Base-by-base conservation (phyloP, 2,888 invertebrate genomes). In the Stomorhina lunata region DNA sequence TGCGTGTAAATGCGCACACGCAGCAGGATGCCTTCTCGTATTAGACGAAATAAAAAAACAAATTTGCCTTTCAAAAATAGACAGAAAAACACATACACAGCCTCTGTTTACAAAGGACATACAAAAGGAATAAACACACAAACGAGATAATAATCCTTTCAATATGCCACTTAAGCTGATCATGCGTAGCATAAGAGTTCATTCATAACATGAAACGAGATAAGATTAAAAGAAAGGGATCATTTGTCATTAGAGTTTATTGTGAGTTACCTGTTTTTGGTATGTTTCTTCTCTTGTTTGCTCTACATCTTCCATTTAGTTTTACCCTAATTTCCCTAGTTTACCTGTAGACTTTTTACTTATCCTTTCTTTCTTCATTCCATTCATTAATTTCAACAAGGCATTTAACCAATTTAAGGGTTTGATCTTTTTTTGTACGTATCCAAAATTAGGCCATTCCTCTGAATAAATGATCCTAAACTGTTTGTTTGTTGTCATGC, bases 101-200 rank as follows among this genome's bases (percentile, higher is more conserved):
- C 81, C 71, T 65, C 80, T 80, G 61, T 76, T 79, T 83, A 75
- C 53, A 82, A 79, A 79, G 71, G 71, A 76, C 20, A 48, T 4
- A 25, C 12, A 40, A 63, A 37, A 9, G 17, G 34, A 66, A 57
- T 29, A 73, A 43, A 55, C 10, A 59, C 59, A 69, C 22, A 85
- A 82, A 68, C 77, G 57, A 83, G 85, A 87, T 86, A 84, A 85
- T 90, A 90, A 90, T 90, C 90, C 90, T 89, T 90, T 90, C 89
- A 90, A 87, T 90, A 89, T 86, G 89, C 88, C 90, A 89, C 90
- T 90, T 91, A 90, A 91, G 91, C 90, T 87, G 90, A 90, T 90
- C 90, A 90, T 87, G 88, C 89, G 85, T 87, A 86, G 86, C 87
- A 86, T 53, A 85, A 81, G 77, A 84, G 77, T 81, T 84, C 85